These are phyloP conservation scores for Ascaphus truei DNA, from an alignment of 2,113 vertebrate genomes.

Conservation along the genomic window DNA sequence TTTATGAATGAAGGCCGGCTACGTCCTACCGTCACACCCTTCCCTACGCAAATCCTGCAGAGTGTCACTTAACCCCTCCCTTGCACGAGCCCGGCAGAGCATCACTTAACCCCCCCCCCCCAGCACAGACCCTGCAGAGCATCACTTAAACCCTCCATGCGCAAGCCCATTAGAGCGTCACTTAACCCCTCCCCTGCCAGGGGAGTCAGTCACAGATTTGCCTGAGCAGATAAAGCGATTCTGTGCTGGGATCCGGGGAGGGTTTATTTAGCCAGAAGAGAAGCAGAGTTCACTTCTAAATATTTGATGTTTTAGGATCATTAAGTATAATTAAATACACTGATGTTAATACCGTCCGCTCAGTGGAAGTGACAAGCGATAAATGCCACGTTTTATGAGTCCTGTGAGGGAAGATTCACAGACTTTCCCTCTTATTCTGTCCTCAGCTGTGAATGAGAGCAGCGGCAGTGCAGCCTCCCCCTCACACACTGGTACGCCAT, in stretches of 20 bases:
- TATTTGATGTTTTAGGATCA: conserved; percentile 39
- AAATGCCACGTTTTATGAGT: conserved; percentile 32
- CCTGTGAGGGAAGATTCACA: conserved; percentile 23
- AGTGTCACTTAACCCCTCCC: neutral
- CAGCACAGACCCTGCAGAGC: neutral
- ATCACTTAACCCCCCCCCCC: neutral
- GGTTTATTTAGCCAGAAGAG: conserved; percentile 35
- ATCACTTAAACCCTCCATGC: neutral
- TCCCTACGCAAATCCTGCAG: no score
- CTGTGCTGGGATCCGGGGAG: conserved; percentile 23
- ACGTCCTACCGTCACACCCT: no score
- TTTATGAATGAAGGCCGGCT: no score
- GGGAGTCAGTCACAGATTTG: neutral
- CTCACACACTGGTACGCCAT: no score
- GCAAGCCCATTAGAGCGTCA: no score
- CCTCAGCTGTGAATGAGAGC: no score
- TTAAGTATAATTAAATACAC: conserved; percentile 37
- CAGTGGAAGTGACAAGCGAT: conserved; percentile 35
- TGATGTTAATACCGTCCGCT: conserved; percentile 35
- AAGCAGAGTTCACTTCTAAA: conserved; percentile 37
- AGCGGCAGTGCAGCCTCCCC: no score
- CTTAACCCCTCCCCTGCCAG: neutral
- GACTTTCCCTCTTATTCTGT: no score
- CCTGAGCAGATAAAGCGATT: neutral
- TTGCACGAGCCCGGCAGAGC: neutral